Base-by-base conservation (phyloP, 1,140 invertebrate genomes). In the Drosophila mauritiana region DNA sequence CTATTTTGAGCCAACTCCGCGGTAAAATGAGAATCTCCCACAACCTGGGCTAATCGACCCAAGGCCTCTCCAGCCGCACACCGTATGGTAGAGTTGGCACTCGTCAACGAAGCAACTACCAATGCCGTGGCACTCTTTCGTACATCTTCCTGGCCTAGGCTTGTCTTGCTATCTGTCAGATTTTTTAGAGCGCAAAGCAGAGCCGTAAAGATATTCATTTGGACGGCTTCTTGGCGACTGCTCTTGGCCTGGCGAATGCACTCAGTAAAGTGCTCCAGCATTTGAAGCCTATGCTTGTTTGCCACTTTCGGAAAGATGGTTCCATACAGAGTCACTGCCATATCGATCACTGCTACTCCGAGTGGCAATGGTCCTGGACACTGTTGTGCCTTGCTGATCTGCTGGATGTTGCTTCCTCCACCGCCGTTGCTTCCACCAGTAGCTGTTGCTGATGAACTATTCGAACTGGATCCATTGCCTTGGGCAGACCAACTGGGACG, bases 131-230 rank as follows among this genome's bases (percentile, higher is more conserved):
- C 96, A 34, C 96, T 95, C 93, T 96, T 98, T 81, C 97, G 96
- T 0, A 98, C 97, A 84, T 98, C 97, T 72, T 98, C 97, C 78
- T 97, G 96, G 0, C 97, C 97, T 48, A 98, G 94, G 25, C 94
- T 95, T 7, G 95, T 95, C 93, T 99, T 99, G 17, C 95, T 95
- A 74, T 99, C 98, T 4, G 97, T 96, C 3, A 99, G 92, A 22
- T 96, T 96, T 92, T 98, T 97, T 36, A 99, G 93, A 7, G 98
- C 97, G 82, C 97, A 96, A 20, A 99, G 93, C 3, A 99, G 93
- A 7, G 98, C 98, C 13, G 98, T 98, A 90, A 99, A 98, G 49
- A 99, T 97, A 92, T 99, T 99, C 93, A 99, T 97, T 92, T 99
- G 98, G 17, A 99, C 96, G 2, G 98, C 98, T 92, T 99, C 98